phyloP scores from a whole-genome alignment of 2,888 invertebrate species.

The Plemyria rubiginata region DNA sequence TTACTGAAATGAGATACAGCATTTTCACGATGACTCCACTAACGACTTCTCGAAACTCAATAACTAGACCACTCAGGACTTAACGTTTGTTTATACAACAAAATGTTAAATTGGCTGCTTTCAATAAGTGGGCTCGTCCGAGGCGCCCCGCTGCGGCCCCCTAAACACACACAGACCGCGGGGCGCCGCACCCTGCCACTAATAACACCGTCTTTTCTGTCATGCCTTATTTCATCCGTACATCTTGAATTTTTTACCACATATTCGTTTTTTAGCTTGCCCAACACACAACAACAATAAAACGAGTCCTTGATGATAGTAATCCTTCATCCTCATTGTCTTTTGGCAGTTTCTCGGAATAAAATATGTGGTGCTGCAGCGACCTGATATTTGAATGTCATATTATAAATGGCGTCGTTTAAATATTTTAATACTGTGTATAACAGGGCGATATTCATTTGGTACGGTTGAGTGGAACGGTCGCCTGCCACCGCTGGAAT shows the following conservation, averaged over 20 bases:
- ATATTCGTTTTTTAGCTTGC: slow-evolving; percentile 71
- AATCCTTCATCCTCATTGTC: slow-evolving; percentile 84
- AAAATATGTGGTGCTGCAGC: slow-evolving; percentile 80
- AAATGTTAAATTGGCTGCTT: slow-evolving; percentile 77
- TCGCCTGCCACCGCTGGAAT: slow-evolving; percentile 80
- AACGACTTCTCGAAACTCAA: slow-evolving; percentile 58
- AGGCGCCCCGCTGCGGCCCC: slow-evolving; percentile 67
- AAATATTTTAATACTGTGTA: slow-evolving; percentile 84
- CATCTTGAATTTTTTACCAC: slow-evolving; percentile 76
- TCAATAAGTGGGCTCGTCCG: slow-evolving; percentile 72
- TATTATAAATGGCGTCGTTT: slow-evolving; percentile 84
- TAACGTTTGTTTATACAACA: slow-evolving; percentile 75
- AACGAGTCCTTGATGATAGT: slow-evolving; percentile 81
- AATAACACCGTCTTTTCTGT: slow-evolving; percentile 81
- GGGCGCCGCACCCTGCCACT: slow-evolving; percentile 78
- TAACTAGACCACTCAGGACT: slow-evolving; percentile 58
- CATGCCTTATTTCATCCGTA: slow-evolving; percentile 78
- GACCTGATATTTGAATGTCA: slow-evolving; percentile 82
- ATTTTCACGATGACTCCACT: slow-evolving; percentile 6
- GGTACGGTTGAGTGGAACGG: slow-evolving; percentile 80
- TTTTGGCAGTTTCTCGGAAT: slow-evolving; percentile 84
- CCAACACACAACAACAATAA: slow-evolving; percentile 79
- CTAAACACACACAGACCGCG: slow-evolving; percentile 84
- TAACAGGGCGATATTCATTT: slow-evolving; percentile 83
- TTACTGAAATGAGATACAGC: slow-evolving; percentile 20